phyloP scores from a whole-genome alignment of 2,888 invertebrate species.

The Papilio protenor region DNA sequence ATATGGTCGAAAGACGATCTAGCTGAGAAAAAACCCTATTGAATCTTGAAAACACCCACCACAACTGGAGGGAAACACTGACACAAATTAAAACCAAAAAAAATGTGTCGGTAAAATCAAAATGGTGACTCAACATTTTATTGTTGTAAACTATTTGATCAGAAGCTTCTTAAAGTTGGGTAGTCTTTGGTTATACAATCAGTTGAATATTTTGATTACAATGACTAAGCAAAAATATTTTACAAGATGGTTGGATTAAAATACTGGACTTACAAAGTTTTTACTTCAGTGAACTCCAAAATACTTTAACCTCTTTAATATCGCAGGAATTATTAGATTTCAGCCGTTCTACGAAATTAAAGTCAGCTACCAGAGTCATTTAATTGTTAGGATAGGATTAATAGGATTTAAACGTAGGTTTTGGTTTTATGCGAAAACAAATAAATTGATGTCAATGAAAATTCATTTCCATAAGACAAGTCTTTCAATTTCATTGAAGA shows the following conservation, averaged over 20 bases:
- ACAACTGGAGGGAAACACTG: neutral
- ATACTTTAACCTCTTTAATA: neutral
- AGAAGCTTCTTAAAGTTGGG: slow-evolving; percentile 10
- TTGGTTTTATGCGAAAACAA: neutral
- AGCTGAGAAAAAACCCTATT: neutral
- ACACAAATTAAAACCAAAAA: neutral
- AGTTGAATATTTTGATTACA: slow-evolving; percentile 18
- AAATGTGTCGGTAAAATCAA: neutral
- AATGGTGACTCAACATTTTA: slow-evolving; percentile 31
- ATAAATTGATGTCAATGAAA: neutral
- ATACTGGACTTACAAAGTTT: neutral
- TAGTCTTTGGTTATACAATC: slow-evolving; percentile 4
- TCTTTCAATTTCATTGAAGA: slow-evolving; percentile 1
- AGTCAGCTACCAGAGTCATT: neutral
- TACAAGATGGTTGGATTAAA: neutral
- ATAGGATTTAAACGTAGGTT: neutral
- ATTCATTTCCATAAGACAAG: neutral
- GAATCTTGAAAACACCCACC: neutral
- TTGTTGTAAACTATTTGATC: slow-evolving; percentile 27
- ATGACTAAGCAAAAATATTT: slow-evolving; percentile 25
- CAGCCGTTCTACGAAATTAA: neutral
- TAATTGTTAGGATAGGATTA: neutral
- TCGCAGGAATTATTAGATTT: neutral
- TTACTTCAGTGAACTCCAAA: neutral
- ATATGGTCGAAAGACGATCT: neutral